Base-by-base conservation (phyloP, 2,797 vertebrate species). In the Anisognathus igniventris region DNA sequence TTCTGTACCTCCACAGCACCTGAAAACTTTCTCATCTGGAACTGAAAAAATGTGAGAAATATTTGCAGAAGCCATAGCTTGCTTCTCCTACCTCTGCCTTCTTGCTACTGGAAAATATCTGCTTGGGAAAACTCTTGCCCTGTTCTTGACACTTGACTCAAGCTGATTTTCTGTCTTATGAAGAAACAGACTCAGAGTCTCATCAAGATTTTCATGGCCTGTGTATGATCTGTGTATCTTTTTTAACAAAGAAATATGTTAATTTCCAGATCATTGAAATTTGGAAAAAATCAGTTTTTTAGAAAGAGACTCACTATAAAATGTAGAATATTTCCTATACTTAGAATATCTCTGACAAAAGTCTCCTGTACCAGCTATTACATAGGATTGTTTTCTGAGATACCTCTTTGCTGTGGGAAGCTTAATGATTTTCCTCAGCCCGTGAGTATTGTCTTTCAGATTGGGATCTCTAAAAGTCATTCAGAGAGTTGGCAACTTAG, bases 401-500 rank as follows among this genome's bases (percentile, higher is more conserved):
- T 45, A 20, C 7, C 30, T 74, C 60, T 90, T 39, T 62, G 35
- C 50, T 86, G 12, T 4, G 6, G 39, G 50, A 90, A 68, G 48
- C 64, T 62, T 86, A 88, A 81, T 84, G 45, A 31, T 88, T 73
- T 94, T 88, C 80, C n/a, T 90, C 40, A 62, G 35, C 73, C 78
- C 28, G 37, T 47, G 58, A 70, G 86, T 92, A 94, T 97, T 96
- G 51, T 88, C 86, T 97, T 97, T 97, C 96, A 95, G 81, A 88
- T 72, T 88, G 83, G 39, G 66, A 93, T 96, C 93, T 95, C 64
- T 93, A 45, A 66, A 70, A 92, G 62, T 67, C 87, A 85, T 93
- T 89, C 0, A 33, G 91, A 78, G 70, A 56, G 77, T 31, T 84
- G 67, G 40, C 77, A 89, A 10, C 11, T 66, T 79, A 87, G 91